Conservation (phyloP, 2,113 vertebrate genomes). For the Litocranius walleri region DNA sequence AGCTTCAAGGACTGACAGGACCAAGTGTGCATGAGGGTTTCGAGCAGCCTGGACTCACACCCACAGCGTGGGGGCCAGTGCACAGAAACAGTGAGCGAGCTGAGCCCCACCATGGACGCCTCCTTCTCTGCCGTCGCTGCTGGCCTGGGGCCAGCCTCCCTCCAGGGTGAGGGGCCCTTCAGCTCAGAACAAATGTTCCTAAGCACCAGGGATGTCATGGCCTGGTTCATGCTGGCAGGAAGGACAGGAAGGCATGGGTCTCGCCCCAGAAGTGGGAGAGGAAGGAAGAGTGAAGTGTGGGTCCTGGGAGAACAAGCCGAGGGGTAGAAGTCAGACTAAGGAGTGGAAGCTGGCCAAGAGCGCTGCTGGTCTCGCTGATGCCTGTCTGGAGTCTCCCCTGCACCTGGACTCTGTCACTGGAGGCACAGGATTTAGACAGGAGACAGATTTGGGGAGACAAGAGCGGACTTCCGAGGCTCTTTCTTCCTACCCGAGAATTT, state of each 20-base stretch:
- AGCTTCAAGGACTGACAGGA: accelerated
- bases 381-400: not conserved
- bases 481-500: not conserved
- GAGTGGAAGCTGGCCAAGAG: too few relatives aligned
- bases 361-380: accelerated
- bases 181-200: not conserved
- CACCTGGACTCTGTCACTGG: accelerated
- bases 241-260: not conserved
- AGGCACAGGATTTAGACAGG: accelerated
- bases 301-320: accelerated
- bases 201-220: not conserved
- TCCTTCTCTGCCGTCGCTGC: accelerated
- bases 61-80: accelerated
- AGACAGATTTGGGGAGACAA: accelerated
- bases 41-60: accelerated
- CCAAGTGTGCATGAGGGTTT: accelerated
- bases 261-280: not conserved
- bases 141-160: not conserved
- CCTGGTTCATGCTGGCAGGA: accelerated
- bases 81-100: not conserved
- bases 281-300: not conserved
- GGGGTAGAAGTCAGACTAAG: not conserved
- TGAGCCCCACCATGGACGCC: accelerated
- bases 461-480: accelerated
- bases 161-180: not conserved